Conservation (phyloP, 35 echinoderm and acorn worm species). For the Chiridota heheva region DNA sequence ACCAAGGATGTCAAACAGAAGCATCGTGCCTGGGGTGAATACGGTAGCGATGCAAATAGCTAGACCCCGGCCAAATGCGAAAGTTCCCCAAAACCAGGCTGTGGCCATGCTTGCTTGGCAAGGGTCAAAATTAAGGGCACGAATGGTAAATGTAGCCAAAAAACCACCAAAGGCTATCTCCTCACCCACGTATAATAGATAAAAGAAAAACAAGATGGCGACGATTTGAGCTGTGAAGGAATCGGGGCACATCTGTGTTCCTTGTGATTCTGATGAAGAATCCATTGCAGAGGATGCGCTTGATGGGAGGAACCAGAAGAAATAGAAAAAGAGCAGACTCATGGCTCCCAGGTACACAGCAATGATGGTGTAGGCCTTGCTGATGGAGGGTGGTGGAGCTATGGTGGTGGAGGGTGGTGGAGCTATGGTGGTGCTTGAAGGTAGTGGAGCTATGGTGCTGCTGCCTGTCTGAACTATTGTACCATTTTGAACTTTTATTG, state of each 20-base stretch:
- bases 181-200: constrained; percentile 77
- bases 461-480: too few relatives aligned
- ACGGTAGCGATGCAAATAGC: constrained; percentile 77
- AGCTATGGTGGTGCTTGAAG: too few relatives aligned
- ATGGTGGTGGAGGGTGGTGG: too few relatives aligned
- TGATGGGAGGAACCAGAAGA: constrained; percentile 74
- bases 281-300: background rate
- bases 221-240: constrained; percentile 52
- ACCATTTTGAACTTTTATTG: too few relatives aligned
- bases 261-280: background rate
- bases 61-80: constrained; percentile 62
- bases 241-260: background rate
- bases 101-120: constrained; percentile 49
- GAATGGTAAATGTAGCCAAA: constrained; percentile 60
- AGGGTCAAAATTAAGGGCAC: constrained; percentile 1
- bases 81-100: constrained; percentile 85
- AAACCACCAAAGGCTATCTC: constrained; percentile 82
- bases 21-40: constrained; percentile 58
- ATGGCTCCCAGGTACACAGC: constrained; percentile 39
- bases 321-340: constrained; percentile 66
- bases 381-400: too few relatives aligned
- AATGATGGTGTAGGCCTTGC: constrained; percentile 71
- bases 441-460: too few relatives aligned
- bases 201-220: constrained; percentile 67
- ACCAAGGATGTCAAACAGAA: constrained; percentile 56